Evolutionary conservation across 2,113 vertebrate species (phyloP), one percentile per base, ranked within the genome.

Genomic region (Theristicus caerulescens): DNA sequence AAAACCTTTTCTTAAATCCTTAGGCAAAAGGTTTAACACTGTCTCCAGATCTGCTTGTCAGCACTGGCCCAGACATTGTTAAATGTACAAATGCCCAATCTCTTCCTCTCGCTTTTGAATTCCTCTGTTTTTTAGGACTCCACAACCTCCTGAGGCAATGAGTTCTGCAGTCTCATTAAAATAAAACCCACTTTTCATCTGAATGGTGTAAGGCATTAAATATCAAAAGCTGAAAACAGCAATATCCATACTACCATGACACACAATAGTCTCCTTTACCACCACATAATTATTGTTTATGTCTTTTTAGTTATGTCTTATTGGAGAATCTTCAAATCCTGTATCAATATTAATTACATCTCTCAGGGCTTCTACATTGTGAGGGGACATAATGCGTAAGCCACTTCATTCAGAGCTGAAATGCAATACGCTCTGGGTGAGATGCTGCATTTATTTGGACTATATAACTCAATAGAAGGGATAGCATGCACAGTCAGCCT

Each of bases 221-320:
- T 89, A 92, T 65, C 54, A 96, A 94, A 93, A 93, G 64, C 54
- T 83, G 64, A 90, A 88, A 87, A 21, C 31, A 82, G 61, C 66
- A 92, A 65, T 51, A 96, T 22, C 69, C 24, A 32, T 42, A 46
- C 12, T 61, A 78, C 25, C 65, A 59, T 6, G 20, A 71, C 74
- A 91, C 0, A 4, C 12, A 2, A 92, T 90, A 90, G 25, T 82
- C 59, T 78, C 61, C 92, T 73, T 86, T 54, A 89, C 13, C 24
- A 82, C 61, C 57, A 87, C 15, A 19, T 71, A 95, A 93, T 89
- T 79, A 94, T 36, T 77, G 64, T 82, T 96, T 85, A 57, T 44
- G 21, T 55, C 15, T 58, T 58, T 83, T 86, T 44, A 91, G 93
- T 54, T 42, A 57, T 21, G 29, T 88, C 66, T 61, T 59, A 84